Base-by-base conservation (phyloP, 2,113 vertebrate species). In the Speoplatyrhinus poulsoni region DNA sequence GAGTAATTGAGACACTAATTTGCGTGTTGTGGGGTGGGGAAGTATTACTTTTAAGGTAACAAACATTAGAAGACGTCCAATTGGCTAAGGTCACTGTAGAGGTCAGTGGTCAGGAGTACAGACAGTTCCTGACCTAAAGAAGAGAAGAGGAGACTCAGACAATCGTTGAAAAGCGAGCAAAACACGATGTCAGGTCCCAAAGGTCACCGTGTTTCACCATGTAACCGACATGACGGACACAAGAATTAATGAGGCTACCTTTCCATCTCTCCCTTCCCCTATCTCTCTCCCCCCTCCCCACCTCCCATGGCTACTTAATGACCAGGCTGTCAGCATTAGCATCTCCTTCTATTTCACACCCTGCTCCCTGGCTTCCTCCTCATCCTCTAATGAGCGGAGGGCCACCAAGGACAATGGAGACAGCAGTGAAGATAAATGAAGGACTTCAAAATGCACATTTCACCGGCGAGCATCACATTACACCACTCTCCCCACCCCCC, bases 261-360 rank as follows among this genome's bases (percentile, higher is more conserved):
- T 32, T 58, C 46, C n/a, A 61, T 41, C 65, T 32, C 57, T 32
- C 56, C 33, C 19, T 33, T 19, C 33, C 56, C 12, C 19, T 69
- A 36, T n/a, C 63, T 41, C 26, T 17, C 6, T 60, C 19, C 49
- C 66, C 15, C 66, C 13, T 13, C 46, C 65, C 49, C 52, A 33
- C 41, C 53, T 83, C 79, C 70, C 11, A 83, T 79, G 84, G 72
- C 73, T 82, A 87, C 75, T 75, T 89, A 89, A 89, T 84, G 85
- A 85, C 82, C 85, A 82, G 86, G 86, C 80, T 88, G 86, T 88
- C 83, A 88, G 82, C 78, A 85, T 88, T 88, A 88, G 71, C 85
- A 85, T 86, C 83, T 80, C 83, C 83, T 61, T 65, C 62, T 75
- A 75, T 85, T 87, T 87, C 87, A 85, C 80, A 82, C 85, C 67